phyloP scores from a whole-genome alignment of 2,113 vertebrate genomes.

The Puntigrus tetrazona region DNA sequence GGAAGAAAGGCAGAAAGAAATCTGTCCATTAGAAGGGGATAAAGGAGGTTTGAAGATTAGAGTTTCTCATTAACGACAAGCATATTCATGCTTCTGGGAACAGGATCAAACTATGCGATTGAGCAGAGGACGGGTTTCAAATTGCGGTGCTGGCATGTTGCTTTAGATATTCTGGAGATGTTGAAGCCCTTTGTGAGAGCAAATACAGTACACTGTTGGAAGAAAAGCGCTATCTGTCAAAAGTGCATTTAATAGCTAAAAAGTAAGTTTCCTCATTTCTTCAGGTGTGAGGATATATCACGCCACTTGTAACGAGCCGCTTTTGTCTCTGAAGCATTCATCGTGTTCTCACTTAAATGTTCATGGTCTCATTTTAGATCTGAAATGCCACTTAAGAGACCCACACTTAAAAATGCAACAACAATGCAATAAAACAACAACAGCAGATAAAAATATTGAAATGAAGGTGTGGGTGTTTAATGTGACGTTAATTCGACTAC shows the following conservation, averaged over 20 bases:
- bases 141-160: neutral
- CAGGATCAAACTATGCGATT: neutral
- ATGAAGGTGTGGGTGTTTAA: neutral
- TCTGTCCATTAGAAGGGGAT: neutral
- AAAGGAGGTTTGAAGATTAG: neutral
- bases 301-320: neutral
- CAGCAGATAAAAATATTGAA: neutral
- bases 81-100: constrained; percentile 1
- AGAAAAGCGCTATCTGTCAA: neutral
- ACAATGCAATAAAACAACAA: neutral
- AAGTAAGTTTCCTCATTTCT: neutral
- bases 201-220: neutral
- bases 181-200: neutral
- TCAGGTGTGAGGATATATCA: neutral
- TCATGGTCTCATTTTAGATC: neutral
- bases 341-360: neutral
- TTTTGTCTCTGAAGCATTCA: neutral
- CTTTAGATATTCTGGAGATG: neutral
- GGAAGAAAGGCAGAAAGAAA: neutral
- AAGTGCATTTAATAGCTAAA: neutral
- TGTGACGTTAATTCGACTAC: neutral
- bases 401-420: neutral
- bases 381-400: neutral
- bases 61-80: neutral
- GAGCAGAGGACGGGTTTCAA: neutral